Percentiles rank a stretch among this genome's conserved stretches.
Conservation (phyloP, 2,113 vertebrate species). For the Charina bottae region DNA sequence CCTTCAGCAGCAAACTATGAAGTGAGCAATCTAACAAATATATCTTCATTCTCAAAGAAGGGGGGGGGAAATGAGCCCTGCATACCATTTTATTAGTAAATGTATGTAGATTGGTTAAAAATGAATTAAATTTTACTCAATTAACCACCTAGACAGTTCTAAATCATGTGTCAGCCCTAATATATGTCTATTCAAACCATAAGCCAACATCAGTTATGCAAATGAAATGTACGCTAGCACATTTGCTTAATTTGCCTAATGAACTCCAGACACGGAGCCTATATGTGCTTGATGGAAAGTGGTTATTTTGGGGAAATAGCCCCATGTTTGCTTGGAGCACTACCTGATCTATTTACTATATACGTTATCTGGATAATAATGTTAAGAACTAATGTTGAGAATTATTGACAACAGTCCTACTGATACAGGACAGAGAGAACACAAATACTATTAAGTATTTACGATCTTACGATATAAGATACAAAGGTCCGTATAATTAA, state of each 20-base stretch:
- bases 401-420: background rate
- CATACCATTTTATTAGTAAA: background rate
- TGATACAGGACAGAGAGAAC: background rate
- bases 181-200: background rate
- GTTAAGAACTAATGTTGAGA: background rate
- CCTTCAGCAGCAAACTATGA: background rate
- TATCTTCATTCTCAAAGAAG: background rate
- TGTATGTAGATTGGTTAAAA: background rate
- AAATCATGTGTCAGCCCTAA: background rate
- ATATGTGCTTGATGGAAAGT: background rate
- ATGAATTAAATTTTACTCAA: background rate
- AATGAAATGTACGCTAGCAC: background rate
- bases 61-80: background rate
- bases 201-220: accelerated
- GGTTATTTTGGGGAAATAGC: background rate
- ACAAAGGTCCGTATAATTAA: too few relatives aligned
- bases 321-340: too few relatives aligned
- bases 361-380: background rate
- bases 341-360: background rate
- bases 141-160: background rate
- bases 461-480: too few relatives aligned
- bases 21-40: background rate
- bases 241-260: background rate
- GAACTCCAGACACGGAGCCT: background rate
- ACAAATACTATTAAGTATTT: background rate